Evolutionary conservation across 2,888 invertebrate genomes (phyloP), one percentile per base, ranked within the genome.

Genomic region (Lissonota sp.): DNA sequence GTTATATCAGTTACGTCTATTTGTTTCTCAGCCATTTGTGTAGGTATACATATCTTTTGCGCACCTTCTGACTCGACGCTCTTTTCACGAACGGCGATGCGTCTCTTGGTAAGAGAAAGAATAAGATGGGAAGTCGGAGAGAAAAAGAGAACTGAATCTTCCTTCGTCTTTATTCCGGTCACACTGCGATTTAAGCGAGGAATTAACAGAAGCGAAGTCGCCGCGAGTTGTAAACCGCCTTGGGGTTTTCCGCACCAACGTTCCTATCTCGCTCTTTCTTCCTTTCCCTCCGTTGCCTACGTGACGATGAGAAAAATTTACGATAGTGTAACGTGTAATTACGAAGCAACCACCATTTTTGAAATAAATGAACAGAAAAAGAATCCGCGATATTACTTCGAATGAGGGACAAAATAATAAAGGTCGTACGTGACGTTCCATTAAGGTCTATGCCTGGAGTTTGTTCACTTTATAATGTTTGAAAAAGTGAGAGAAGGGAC

Each of bases 121-220:
- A 26, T 26, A 26, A 26, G 26, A 26, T 26, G 26, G 26, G 26
- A 26, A 26, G 26, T 3, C 26, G 26, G 26, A 26, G 26, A 26
- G 26, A 26, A 26, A 26, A 26, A 26, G 26, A 26, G 26, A 26
- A 26, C 26, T 26, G 26, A 2, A 26, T 64, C 57, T 72, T 49
- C 55, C 80, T 60, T 64, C 66, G 62, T 73, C 70, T 82, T 85
- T 86, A 82, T 86, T 86, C 85, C 69, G 58, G 67, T 78, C 86
- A 78, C 79, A 81, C 62, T 66, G 84, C 80, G 86, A 88, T 86
- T 86, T 85, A 87, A 79, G 74, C 84, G 83, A 79, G 82, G 83
- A 86, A 87, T 87, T 87, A 87, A 85, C 85, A 84, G 85, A 71
- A 80, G 70, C 78, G 75, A 79, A 55, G 66, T 39, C 44, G 60